These are phyloP conservation scores for Taphrorychus bicolor DNA, from an alignment of 2,888 invertebrate species.

Conservation along the genomic window DNA sequence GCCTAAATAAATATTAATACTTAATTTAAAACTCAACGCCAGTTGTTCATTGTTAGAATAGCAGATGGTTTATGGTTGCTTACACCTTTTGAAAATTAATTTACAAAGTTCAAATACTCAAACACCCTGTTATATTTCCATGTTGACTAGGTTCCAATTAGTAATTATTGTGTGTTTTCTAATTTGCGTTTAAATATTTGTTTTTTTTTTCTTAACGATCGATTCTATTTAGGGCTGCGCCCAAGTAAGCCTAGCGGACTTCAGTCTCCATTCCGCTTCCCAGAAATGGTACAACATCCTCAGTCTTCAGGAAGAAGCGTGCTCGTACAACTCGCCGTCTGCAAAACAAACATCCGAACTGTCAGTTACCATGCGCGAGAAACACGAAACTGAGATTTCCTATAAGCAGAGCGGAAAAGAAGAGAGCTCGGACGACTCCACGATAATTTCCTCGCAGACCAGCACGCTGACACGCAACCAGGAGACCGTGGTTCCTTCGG, in stretches of 20 bases:
- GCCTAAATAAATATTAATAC: too few species aligned
- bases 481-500: slow-evolving; percentile 64
- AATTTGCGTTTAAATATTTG: not conserved
- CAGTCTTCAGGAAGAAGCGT: slow-evolving; percentile 67
- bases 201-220: slow-evolving; percentile 42
- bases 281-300: slow-evolving; percentile 96
- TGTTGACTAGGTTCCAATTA: too few species aligned
- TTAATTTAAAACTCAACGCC: too few species aligned
- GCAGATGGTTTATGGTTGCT: too few species aligned
- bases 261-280: slow-evolving; percentile 81
- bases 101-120: too few species aligned
- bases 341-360: not conserved
- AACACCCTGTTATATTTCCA: too few species aligned
- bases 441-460: slow-evolving; percentile 95
- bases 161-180: not conserved
- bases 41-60: too few species aligned
- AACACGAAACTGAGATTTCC: not conserved
- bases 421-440: slow-evolving; percentile 91
- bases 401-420: not conserved
- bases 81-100: too few species aligned
- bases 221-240: slow-evolving; percentile 92
- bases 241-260: slow-evolving; percentile 95
- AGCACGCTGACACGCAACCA: slow-evolving; percentile 93
- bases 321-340: slow-evolving; percentile 9
- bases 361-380: not conserved